Evolutionary conservation across 1,140 invertebrate species (phyloP).

Genomic region (Hirudo medicinalis): DNA sequence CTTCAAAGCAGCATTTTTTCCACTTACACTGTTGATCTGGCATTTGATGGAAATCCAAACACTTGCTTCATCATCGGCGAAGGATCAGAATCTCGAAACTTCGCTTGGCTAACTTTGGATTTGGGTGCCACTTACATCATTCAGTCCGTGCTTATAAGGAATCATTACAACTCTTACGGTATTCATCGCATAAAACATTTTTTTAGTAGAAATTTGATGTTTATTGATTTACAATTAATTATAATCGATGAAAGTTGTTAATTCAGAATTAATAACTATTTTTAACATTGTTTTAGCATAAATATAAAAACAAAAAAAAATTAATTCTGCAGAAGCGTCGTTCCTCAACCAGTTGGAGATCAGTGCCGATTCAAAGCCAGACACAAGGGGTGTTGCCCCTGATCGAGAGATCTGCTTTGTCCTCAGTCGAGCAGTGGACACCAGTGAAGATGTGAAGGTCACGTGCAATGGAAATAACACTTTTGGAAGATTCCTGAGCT

Average conservation of each 20-base stretch:
- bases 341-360: too few relatives aligned
- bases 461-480: too few relatives aligned
- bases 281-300: too few relatives aligned
- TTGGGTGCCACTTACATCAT: background rate
- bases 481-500: background rate
- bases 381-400: too few relatives aligned
- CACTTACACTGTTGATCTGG: background rate
- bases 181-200: background rate
- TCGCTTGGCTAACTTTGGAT: background rate
- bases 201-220: background rate
- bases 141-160: background rate
- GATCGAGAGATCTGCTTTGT: too few relatives aligned
- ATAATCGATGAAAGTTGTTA: background rate
- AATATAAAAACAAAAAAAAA: too few relatives aligned
- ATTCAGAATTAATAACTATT: too few relatives aligned
- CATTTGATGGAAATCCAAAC: background rate
- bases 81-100: background rate
- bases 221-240: background rate
- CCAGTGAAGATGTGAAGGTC: too few relatives aligned
- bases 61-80: constrained; percentile 1
- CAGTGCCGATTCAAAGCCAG: too few relatives aligned
- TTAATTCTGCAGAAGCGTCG: too few relatives aligned
- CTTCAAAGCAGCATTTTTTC: background rate
- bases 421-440: too few relatives aligned
- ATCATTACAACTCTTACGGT: background rate